Conservation (phyloP, 1,140 invertebrate genomes). For the Rhagoletis zephyria region DNA sequence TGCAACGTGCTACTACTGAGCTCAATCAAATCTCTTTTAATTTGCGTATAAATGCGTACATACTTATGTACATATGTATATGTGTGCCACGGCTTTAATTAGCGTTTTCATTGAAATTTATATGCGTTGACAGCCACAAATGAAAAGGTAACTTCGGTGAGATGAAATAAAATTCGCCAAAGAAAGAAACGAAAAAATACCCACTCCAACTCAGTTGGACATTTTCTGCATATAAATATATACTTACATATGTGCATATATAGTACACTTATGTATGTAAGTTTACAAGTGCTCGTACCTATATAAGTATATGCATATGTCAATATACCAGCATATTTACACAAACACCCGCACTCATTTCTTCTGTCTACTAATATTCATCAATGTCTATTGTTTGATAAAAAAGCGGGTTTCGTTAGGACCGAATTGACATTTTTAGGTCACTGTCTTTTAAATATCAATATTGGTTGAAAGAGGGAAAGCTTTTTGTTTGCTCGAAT, state of each 20-base stretch:
- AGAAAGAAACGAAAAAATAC: not conserved
- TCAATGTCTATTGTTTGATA: no score
- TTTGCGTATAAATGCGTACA: not conserved
- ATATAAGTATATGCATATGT: not conserved
- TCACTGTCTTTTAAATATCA: not conserved
- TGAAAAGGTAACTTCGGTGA: not conserved
- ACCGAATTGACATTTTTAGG: not conserved
- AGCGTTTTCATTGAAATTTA: conserved; percentile 1
- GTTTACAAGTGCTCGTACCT: no score
- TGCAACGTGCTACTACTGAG: no score
- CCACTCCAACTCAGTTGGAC: not conserved
- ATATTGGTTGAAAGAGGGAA: no score
- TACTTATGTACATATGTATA: not conserved
- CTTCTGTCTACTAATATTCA: no score
- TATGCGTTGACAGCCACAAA: conserved; percentile 1
- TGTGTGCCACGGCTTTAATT: not conserved
- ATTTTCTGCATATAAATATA: not conserved
- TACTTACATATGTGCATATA: not conserved
- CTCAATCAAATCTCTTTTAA: no score
- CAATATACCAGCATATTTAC: not conserved
- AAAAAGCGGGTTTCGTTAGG: not conserved
- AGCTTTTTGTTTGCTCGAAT: no score
- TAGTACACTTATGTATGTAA: no score
- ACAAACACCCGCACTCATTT: no score
- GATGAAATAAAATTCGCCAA: not conserved